Percentiles rank a stretch among this genome's conserved stretches.
Evolutionary conservation across 2,113 vertebrate species (phyloP).

Genomic region (Stegastes partitus): DNA sequence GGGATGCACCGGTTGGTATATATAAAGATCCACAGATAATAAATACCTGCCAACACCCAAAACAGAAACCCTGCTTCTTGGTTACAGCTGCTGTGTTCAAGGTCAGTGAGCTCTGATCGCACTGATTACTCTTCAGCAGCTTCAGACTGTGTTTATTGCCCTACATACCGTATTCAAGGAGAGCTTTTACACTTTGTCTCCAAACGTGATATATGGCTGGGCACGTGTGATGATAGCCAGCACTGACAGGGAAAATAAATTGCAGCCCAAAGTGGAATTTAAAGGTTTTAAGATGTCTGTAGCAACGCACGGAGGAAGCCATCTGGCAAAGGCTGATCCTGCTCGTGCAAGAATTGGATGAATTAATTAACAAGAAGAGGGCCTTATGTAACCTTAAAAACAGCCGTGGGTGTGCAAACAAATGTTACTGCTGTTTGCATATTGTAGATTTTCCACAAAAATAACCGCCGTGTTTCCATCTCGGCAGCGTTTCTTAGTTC

Average conservation of each 20-base stretch:
- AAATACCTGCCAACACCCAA: slow-evolving; percentile 61
- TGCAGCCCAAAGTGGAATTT: slow-evolving; percentile 39
- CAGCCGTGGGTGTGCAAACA: too few relatives aligned
- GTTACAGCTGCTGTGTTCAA: slow-evolving; percentile 54
- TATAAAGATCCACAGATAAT: slow-evolving; percentile 67
- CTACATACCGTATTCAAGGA: slow-evolving; percentile 59
- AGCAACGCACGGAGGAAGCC: not conserved
- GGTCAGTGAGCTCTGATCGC: slow-evolving; percentile 29
- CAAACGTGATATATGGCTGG: slow-evolving; percentile 26
- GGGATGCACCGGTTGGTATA: slow-evolving; percentile 25
- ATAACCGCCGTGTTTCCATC: slow-evolving; percentile 6
- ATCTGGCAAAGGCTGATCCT: not conserved
- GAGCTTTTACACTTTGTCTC: slow-evolving; percentile 32
- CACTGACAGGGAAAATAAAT: slow-evolving; percentile 39
- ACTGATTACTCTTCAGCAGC: slow-evolving; percentile 36
- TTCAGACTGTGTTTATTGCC: slow-evolving; percentile 73
- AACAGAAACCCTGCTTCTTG: slow-evolving; percentile 36
- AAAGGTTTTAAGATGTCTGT: slow-evolving; percentile 15
- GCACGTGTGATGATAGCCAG: slow-evolving; percentile 27
- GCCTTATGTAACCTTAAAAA: not conserved
- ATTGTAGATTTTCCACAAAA: not conserved
- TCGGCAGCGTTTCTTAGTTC: not conserved
- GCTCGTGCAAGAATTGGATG: slow-evolving; percentile 2
- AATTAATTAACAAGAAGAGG: not conserved
- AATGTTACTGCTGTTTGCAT: not conserved